Evolutionary conservation across 2,113 vertebrate species (phyloP).

Genomic region (Hystrix brachyura): DNA sequence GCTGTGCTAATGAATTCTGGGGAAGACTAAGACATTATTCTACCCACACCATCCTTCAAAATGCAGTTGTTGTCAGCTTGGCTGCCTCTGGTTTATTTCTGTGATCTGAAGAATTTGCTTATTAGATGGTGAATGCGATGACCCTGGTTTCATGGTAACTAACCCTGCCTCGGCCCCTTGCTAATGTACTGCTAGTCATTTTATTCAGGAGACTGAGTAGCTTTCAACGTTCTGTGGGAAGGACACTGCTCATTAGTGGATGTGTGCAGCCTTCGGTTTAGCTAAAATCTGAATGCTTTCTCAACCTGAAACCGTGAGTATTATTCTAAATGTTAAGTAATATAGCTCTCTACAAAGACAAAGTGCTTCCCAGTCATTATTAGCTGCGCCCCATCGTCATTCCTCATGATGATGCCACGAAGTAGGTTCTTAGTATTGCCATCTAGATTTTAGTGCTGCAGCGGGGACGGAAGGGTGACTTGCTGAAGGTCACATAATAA

Average conservation of each 20-base stretch:
- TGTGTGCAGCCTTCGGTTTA: constrained; percentile 60
- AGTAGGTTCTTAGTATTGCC: constrained; percentile 15
- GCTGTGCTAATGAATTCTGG: constrained; percentile 9
- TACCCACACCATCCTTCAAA: neutral
- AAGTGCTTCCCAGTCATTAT: constrained; percentile 27
- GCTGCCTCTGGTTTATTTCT: constrained; percentile 39
- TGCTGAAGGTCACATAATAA: constrained; percentile 65
- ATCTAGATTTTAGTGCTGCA: constrained; percentile 12
- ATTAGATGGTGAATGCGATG: constrained; percentile 52
- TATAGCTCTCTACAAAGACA: constrained; percentile 58
- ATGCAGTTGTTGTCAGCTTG: neutral
- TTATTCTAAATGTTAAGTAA: constrained; percentile 72
- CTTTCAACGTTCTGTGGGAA: constrained; percentile 50
- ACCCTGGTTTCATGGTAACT: constrained; percentile 72
- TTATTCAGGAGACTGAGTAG: constrained; percentile 67
- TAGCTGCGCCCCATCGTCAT: neutral
- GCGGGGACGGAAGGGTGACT: constrained; percentile 19
- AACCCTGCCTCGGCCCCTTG: constrained; percentile 30
- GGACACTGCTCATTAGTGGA: constrained; percentile 69
- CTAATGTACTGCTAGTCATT: constrained; percentile 67
- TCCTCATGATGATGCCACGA: neutral
- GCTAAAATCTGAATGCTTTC: constrained; percentile 67
- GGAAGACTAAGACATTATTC: constrained; percentile 5
- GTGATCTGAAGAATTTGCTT: constrained; percentile 65
- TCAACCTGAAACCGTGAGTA: constrained; percentile 57